Base-by-base conservation (phyloP, 2,797 vertebrate species). In the Pipistrellus nathusii region DNA sequence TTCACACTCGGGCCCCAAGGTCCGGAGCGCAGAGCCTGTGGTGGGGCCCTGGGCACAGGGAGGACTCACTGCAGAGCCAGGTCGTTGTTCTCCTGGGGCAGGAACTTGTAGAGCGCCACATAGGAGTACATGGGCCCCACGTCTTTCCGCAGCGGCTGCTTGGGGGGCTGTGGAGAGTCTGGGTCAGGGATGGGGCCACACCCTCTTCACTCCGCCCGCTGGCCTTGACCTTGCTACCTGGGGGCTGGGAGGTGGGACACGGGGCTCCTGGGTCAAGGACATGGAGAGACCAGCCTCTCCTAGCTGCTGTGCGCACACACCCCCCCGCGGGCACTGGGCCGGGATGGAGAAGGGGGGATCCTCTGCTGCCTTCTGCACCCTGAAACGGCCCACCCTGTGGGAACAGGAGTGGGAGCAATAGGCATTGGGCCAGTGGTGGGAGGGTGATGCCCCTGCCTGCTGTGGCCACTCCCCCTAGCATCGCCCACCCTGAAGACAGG, bases 31-130 rank as follows among this genome's bases (percentile, higher is more conserved):
- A 18, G 51, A 44, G 68, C 30, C 59, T 69, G 69, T 48, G 53
- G 25, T 1, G 41, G 81, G 80, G 89, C 75, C 6, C 72, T n/a
- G 13, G 83, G n/a, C 11, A 0, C 64, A 32, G 11, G 27, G 32
- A 48, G 20, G 30, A 97, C 99, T 99, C 97, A 99, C 99, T 99
- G 99, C 83, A 99, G 98, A 94, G 99, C 99, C 97, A 99, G 98
- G 97, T 99, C 99, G 0, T 99, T 99, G 72, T 98, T 98, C 96
- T 99, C 99, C 97, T 99, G 99, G 86, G 99, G 99, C 97, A 99
- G 97, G 93, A 99, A 99, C 98, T 98, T 99, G 98, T 99, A 99
- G 94, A 99, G 99, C 0, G 99, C 99, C 5, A 99, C 99, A 0
- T 99, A 99, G 77, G 99, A 99, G 97, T 99, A 99, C 98, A 99